Base-by-base conservation (phyloP, 2,797 vertebrate species). In the Chloroceryle amazona region DNA sequence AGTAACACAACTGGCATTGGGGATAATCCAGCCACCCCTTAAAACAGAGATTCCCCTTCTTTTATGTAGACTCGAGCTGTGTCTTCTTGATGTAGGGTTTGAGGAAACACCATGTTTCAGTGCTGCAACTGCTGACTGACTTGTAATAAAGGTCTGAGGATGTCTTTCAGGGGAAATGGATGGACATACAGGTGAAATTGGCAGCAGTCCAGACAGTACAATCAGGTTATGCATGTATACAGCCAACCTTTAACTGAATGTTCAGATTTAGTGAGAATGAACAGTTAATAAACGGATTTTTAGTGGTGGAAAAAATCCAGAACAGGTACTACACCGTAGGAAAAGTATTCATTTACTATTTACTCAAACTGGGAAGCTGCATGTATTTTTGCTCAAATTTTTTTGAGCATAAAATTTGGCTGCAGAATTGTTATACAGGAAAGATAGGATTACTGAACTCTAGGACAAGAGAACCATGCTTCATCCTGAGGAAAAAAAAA, bases 1-100 rank as follows among this genome's bases (percentile, higher is more conserved):
- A 33, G 35, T 51, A 90, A 35, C 14, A 29, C 37, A 57, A 14
- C 5, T 26, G 46, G 4, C 11, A 21, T 10, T 33, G 39, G 13
- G 8, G 13, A 7, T 22, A 55, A 18, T 22, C 12, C 68, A 60
- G 14, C 10, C 35, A 83, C 11, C 4, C 0, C 0, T 1, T 39
- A 29, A 57, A 89, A 52, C 7, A 71, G 7, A 60, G 10, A 52
- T 11, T 47, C 28, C 16, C 3, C 37, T 66, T 68, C 78, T 44
- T 63, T 79, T 61, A 37, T 0, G 1, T 7, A 62, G 18, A 6
- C 4, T 41, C 63, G 17, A 86, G 7, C 9, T 81, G 22, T 25
- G 25, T 49, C 44, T 60, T 61, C n/a, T 49, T 89, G 33, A 35
- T 16, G 7, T 2, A 0, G 54, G 13, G 3, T 15, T 26, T 1